phyloP scores from a whole-genome alignment of 1,140 invertebrate genomes.

The Anthonomus grandis region DNA sequence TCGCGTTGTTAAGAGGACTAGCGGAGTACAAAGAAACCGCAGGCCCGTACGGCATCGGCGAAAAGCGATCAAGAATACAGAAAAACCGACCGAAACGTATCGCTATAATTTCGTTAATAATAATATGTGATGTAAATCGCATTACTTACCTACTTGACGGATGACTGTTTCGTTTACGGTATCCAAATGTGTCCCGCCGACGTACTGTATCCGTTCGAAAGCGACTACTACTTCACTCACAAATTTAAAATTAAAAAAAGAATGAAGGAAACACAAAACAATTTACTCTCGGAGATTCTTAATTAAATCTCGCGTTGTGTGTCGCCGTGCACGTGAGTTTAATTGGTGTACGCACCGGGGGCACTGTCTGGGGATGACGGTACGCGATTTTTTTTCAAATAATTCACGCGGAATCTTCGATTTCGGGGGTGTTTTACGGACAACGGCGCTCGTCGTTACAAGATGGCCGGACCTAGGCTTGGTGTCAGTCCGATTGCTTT shows the following conservation, averaged over 20 bases:
- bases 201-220: constrained; percentile 24
- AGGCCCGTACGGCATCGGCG: background rate
- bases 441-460: constrained; percentile 46
- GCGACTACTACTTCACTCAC: constrained; percentile 32
- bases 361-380: constrained; percentile 25
- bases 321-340: constrained; percentile 38
- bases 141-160: constrained; percentile 13
- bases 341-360: constrained; percentile 28
- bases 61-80: background rate
- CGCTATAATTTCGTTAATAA: background rate
- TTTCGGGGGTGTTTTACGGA: constrained; percentile 44
- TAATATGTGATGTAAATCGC: no score
- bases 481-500: constrained; percentile 50
- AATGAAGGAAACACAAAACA: constrained; percentile 37
- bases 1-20: background rate
- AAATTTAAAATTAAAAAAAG: no score
- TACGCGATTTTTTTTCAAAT: constrained; percentile 32
- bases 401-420: constrained; percentile 36
- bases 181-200: constrained; percentile 13
- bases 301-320: constrained; percentile 8
- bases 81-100: background rate
- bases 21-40: constrained; percentile 2
- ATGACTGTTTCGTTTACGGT: background rate
- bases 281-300: constrained; percentile 25
- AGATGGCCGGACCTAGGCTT: constrained; percentile 51